Base-by-base conservation (phyloP, 2,797 vertebrate species). In the Sebastes hopkinsi region DNA sequence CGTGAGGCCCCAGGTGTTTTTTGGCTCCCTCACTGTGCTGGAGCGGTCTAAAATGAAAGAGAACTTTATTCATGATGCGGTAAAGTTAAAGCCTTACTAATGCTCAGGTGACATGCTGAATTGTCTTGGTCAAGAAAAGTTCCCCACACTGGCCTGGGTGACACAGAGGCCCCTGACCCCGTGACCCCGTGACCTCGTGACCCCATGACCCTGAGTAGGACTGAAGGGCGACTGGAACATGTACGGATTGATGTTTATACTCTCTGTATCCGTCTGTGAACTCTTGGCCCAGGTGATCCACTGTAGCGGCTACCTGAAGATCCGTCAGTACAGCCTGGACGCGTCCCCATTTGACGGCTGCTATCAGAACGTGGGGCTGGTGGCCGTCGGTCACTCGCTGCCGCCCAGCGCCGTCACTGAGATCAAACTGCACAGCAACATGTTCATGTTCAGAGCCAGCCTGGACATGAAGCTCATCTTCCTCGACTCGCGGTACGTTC, bases 401-500 rank as follows among this genome's bases (percentile, higher is more conserved):
- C 98, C 98, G 0, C 98, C 98, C 75, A 99, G 98, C 34, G 97
- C 97, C 0, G 97, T 99, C 77, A 99, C 98, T 0, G 98, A 99
- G 85, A 98, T 99, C 94, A 99, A 99, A 85, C 96, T 99, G 32
- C 97, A 99, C 92, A 98, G 97, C 94, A 99, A 99, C 89, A 99
- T 99, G 98, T 99, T 99, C 92, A 99, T 99, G 98, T 99, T 99
- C 89, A 95, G 98, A 50, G 98, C 98, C 93, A 99, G 97, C 77
- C 95, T 99, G 76, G 98, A 99, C 89, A 98, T 99, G 98, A 99
- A 99, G 91, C 97, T 99, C 83, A 99, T 99, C 90, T 99, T 99
- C 92, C 94, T 99, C 54, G 98, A 99, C 91, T 98, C 98, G 88
- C 96, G 98, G 98, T 98, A 94, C 1, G 46, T 36, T 25, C 9